Percentiles rank a stretch among this genome's conserved stretches.
These are phyloP conservation scores for Dysmachus trigonus DNA, from an alignment of 2,888 invertebrate genomes.

Conservation along the genomic window DNA sequence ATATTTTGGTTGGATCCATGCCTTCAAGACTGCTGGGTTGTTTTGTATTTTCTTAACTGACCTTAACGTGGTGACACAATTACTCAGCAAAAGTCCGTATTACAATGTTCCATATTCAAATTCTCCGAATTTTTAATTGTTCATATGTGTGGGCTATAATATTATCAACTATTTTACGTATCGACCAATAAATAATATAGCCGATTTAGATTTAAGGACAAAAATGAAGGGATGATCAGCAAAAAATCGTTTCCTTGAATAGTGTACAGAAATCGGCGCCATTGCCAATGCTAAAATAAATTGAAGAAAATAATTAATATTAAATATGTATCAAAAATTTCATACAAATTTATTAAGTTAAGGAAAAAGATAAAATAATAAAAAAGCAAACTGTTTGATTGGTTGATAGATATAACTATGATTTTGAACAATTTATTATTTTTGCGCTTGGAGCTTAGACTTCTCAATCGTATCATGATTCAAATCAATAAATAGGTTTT, in stretches of 20 bases:
- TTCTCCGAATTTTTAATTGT: background rate
- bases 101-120: background rate
- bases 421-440: too few species aligned
- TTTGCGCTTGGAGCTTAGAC: too few species aligned
- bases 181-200: slow-evolving; percentile 6
- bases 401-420: too few species aligned
- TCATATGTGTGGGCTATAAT: background rate
- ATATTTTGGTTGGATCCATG: background rate
- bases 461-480: too few species aligned
- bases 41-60: background rate
- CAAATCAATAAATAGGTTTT: too few species aligned
- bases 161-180: background rate
- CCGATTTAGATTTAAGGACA: background rate
- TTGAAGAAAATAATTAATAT: background rate
- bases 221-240: slow-evolving; percentile 26
- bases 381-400: too few species aligned
- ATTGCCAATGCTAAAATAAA: background rate
- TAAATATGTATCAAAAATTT: too few species aligned
- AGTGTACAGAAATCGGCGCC: background rate
- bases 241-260: background rate
- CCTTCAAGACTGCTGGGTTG: too few species aligned
- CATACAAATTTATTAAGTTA: too few species aligned
- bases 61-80: too few species aligned
- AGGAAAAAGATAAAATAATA: too few species aligned
- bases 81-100: too few species aligned